Base-by-base conservation (phyloP, 1,140 invertebrate species). In the Eriosoma lanigerum region DNA sequence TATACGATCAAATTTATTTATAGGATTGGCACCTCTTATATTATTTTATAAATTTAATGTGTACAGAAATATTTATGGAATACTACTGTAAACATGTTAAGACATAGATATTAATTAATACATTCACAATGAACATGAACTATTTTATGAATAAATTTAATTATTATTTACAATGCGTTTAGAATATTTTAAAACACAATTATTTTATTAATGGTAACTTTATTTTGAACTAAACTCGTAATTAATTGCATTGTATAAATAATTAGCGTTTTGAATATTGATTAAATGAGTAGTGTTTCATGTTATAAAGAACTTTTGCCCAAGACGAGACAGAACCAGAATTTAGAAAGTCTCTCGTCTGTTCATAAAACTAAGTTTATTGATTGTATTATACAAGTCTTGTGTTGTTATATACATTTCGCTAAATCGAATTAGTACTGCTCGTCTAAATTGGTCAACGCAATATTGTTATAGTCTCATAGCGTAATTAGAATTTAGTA, bases 11-110 rank as follows among this genome's bases (percentile, higher is more conserved):
- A 50, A 19, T 50, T 72, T 52, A 19, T 50, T 72, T 52, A 72
- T 13, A 52, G 50, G 24, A 72, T 72, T 68, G 66, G 66, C 68
- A 24, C 46, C 46, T 29, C 46, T 72, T 52, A 29, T 52, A 52
- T 52, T 52, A 50, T 72, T 72, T 72, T 12, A 29, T 50, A 52
- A 26, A 26, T 21, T 68, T 8, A 46, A 38, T 24, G 12, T 6
- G 21, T 21, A 24, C 13, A 13, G 15, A 38, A 68, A 3, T 26
- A 68, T n/a, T 68, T 12, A 3, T 10, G 13, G 29, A 58, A 15
- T 9, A 32, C 3, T 66, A 17, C 46, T 48, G 32, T 64, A 64
- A 38, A 38, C 38, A 38, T 21, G 17, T n/a, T 19, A 48, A 3
- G 2, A 38, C 32, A 62, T 4, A 38, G 32, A 38, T 38, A 38